Evolutionary conservation across 35 echinoderm and acorn worm species (phyloP), one percentile per base, ranked within the genome.

Genomic region (Heliocidaris tuberculata): DNA sequence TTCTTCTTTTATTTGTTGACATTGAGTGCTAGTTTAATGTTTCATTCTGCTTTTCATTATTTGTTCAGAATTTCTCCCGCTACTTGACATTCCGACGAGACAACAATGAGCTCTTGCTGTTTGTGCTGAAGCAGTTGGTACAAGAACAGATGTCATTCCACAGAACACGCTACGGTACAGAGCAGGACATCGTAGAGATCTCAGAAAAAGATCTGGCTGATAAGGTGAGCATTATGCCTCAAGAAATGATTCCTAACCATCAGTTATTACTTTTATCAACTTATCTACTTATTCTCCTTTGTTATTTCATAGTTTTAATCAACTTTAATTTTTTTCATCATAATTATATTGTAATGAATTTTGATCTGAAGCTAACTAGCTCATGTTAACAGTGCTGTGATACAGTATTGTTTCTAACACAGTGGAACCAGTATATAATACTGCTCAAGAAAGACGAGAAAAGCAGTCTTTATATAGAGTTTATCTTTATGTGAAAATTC

Each of bases 121-220:
- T 99, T 78, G 95, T 99, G n/a, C 85, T 99, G 85, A 99, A 97
- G 86, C 98, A 99, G 88, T 61, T 99, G 78, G 97, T 96, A 1
- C 96, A 96, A 31, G 98, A 99, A 30, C 98, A 99, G 86, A 96
- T 93, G 95, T 96, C 96, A 19, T 99, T 97, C 95, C 97, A 97
- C 49, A 48, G 97, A 13, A 99, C 97, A 7, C 95, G 98, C 30
- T 97, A 99, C 59, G 98, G 98, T 15, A 93, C 96, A 94, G 97
- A 99, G 17, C 98, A 99, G 85, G 98, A 99, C 48, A 93, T 96
- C 60, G 96, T 99, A 85, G 98, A 99, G 88, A 96, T 99, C 85
- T 97, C 98, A n/a, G 98, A 99, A 35, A 99, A 97, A 93, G 98
- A 99, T 94, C 95, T 99, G 29, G 71, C 95, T n/a, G 98, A 99